A percentile compares a stretch with the other conserved stretches of the same genome.
Conservation (phyloP, 2,888 invertebrate species). For the Melanostoma mellinum region DNA sequence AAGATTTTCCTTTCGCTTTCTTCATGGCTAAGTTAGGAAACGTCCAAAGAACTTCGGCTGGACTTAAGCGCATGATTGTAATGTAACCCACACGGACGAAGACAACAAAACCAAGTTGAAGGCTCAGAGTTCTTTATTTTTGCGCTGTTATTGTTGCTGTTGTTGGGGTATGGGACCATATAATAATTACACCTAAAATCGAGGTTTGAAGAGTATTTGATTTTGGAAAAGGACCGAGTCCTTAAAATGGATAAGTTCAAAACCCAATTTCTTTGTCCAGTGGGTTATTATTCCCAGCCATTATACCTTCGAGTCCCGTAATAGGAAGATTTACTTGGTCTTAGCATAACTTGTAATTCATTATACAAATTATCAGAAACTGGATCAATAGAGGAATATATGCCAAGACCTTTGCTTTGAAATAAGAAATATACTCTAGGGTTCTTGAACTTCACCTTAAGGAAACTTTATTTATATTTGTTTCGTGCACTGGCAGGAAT, state of each 20-base stretch:
- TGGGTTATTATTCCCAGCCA: constrained; percentile 31
- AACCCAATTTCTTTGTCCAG: constrained; percentile 39
- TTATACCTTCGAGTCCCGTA: constrained; percentile 7
- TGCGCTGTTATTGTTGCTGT: background rate
- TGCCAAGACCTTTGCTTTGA: constrained; percentile 19
- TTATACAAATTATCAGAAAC: constrained; percentile 16
- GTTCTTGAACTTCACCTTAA: constrained; percentile 40
- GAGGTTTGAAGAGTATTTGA: constrained; percentile 44
- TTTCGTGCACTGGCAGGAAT: background rate
- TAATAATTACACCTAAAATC: constrained; percentile 54
- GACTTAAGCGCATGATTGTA: constrained; percentile 63
- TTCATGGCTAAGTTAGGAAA: constrained; percentile 33
- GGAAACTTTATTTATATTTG: constrained; percentile 19
- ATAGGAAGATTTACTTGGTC: constrained; percentile 33
- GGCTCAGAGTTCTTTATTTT: constrained; percentile 37
- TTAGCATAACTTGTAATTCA: constrained; percentile 39
- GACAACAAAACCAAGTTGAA: constrained; percentile 37
- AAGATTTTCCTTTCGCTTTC: constrained; percentile 66
- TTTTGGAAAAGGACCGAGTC: background rate
- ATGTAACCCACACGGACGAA: constrained; percentile 31
- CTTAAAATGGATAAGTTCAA: constrained; percentile 3
- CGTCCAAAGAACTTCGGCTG: constrained; percentile 38
- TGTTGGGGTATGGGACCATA: background rate
- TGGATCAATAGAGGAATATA: constrained; percentile 3
- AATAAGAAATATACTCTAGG: background rate